Percentiles rank a stretch among this genome's conserved stretches.
These are phyloP conservation scores for Hafferia zeledoni DNA, from an alignment of 2,797 vertebrate genomes.

Conservation along the genomic window DNA sequence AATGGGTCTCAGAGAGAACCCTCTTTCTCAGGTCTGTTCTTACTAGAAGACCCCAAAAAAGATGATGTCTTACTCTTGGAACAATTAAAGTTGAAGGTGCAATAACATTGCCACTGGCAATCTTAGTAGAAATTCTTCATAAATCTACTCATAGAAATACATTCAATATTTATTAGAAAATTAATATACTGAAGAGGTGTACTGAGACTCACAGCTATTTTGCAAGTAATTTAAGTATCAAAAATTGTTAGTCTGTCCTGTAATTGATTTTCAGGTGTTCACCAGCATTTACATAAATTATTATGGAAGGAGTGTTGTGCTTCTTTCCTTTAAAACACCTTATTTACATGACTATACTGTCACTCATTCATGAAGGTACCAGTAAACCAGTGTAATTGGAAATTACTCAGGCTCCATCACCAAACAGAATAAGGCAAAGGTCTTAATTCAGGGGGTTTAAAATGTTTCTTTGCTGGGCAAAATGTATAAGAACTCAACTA, in stretches of 20 bases:
- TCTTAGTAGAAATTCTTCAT: neutral
- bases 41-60: neutral
- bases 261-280: neutral
- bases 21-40: neutral
- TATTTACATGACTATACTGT: neutral
- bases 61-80: neutral
- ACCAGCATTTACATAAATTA: neutral
- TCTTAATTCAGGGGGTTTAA: neutral
- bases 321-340: neutral
- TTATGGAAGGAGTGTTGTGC: neutral
- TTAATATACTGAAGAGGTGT: neutral
- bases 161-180: slow-evolving; percentile 4
- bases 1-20: neutral
- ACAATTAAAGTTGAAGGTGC: neutral
- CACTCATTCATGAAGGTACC: neutral
- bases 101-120: neutral
- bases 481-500: neutral
- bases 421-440: neutral
- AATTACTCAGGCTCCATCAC: neutral
- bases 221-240: neutral
- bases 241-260: neutral
- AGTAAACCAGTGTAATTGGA: neutral
- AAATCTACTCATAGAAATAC: neutral
- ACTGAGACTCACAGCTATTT: neutral
- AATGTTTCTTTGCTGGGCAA: neutral